Conservation (phyloP, 1,140 invertebrate species). For the Apis florea region DNA sequence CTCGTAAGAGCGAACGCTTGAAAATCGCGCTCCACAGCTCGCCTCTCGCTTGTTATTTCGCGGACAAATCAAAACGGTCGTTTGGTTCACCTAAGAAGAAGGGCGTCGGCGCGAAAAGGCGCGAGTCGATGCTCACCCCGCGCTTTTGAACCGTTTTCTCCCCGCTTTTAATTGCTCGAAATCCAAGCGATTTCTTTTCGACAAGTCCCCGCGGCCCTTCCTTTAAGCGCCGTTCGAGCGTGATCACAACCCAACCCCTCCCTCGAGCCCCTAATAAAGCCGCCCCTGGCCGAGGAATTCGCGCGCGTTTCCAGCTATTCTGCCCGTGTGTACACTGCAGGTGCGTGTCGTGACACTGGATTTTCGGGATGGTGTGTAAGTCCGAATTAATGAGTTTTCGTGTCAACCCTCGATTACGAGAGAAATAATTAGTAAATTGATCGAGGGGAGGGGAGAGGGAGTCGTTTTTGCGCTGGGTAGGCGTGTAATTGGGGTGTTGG, state of each 20-base stretch:
- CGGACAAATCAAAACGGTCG: slow-evolving; percentile 26
- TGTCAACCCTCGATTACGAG: not conserved
- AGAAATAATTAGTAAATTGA: slow-evolving; percentile 16
- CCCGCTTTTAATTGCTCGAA: slow-evolving; percentile 68
- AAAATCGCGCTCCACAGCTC: not conserved
- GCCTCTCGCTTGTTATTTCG: slow-evolving; percentile 51
- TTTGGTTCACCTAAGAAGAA: slow-evolving; percentile 24
- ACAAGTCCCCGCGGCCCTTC: not conserved
- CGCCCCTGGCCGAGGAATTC: slow-evolving; percentile 47
- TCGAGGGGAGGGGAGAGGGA: not conserved
- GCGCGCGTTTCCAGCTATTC: slow-evolving; percentile 20
- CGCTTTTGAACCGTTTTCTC: slow-evolving; percentile 32
- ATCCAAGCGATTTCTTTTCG: slow-evolving; percentile 64
- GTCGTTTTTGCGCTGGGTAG: too few relatives aligned
- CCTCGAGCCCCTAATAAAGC: slow-evolving; percentile 14
- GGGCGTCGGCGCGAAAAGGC: slow-evolving; percentile 43
- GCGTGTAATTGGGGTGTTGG: not conserved
- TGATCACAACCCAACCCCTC: slow-evolving; percentile 2
- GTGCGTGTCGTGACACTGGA: not conserved
- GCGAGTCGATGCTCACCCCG: slow-evolving; percentile 43
- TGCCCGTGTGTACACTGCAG: not conserved
- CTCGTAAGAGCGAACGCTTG: not conserved
- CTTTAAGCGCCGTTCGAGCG: slow-evolving; percentile 24
- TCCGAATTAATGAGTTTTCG: slow-evolving; percentile 32
- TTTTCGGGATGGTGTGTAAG: not conserved